Conservation (phyloP, 2,888 invertebrate genomes). For the Acrobasis suavella region DNA sequence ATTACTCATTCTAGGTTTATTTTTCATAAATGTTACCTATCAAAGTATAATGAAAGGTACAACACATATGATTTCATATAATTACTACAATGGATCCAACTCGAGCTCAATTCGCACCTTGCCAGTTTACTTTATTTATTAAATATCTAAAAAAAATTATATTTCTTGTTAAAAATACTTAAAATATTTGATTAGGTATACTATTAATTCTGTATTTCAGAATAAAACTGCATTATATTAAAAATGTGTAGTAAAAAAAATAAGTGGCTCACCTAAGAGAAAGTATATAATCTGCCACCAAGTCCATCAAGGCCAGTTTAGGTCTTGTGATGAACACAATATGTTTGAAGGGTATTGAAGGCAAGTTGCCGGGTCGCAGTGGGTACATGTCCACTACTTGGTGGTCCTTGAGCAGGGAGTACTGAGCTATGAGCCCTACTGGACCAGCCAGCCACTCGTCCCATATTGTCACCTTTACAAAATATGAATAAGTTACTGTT, state of each 20-base stretch:
- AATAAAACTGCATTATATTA: too few species aligned
- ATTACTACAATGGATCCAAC: too few species aligned
- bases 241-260: not conserved
- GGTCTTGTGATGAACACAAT: constrained; percentile 95
- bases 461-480: constrained; percentile 89
- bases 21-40: too few species aligned
- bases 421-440: constrained; percentile 92
- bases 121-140: too few species aligned
- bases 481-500: not conserved
- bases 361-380: constrained; percentile 85
- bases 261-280: constrained; percentile 58
- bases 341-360: constrained; percentile 88
- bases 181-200: too few species aligned
- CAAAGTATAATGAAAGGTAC: too few species aligned
- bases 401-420: constrained; percentile 89
- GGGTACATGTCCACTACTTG: constrained; percentile 93
- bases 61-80: too few species aligned
- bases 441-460: constrained; percentile 94
- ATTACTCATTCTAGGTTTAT: too few species aligned
- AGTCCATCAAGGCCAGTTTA: constrained; percentile 90
- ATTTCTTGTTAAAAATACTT: too few species aligned
- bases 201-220: too few species aligned
- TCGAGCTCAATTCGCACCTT: too few species aligned
- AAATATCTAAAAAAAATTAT: too few species aligned
- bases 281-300: constrained; percentile 87